A percentile compares a stretch with the other conserved stretches of the same genome.
phyloP scores from a whole-genome alignment of 2,888 invertebrate species.

The Hirtodrosophila confusa region DNA sequence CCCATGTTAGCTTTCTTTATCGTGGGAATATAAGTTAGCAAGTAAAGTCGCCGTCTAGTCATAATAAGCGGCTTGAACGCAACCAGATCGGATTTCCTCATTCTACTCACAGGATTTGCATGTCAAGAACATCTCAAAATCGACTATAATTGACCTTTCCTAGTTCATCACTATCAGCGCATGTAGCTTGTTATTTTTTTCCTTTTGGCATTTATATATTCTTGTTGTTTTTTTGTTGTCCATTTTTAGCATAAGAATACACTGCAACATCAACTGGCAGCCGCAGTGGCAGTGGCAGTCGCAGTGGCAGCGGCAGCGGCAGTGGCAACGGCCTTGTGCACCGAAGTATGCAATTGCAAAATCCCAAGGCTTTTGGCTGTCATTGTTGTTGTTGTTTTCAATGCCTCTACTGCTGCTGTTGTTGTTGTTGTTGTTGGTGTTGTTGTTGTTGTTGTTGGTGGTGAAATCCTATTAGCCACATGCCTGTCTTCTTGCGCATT shows the following conservation, averaged over 20 bases:
- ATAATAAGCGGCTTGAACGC: no score
- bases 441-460: constrained; percentile 28
- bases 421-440: constrained; percentile 10
- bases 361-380: constrained; percentile 49
- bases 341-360: constrained; percentile 65
- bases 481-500: constrained; percentile 62
- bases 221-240: constrained; percentile 1
- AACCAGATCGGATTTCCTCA: no score
- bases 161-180: constrained; percentile 1
- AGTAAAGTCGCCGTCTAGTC: no score
- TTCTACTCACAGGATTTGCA: not conserved
- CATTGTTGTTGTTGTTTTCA: constrained; percentile 28
- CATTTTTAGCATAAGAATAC: constrained; percentile 34
- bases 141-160: constrained; percentile 10
- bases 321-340: constrained; percentile 56
- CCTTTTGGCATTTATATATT: constrained; percentile 1
- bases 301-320: constrained; percentile 11
- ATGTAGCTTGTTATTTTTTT: constrained; percentile 2
- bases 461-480: constrained; percentile 74
- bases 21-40: no score
- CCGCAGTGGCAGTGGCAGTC: not conserved
- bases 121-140: not conserved
- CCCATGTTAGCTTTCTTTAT: no score
- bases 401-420: constrained; percentile 4
- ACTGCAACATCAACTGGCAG: constrained; percentile 56